These are phyloP conservation scores for Poeciliopsis turrubarensis DNA, from an alignment of 2,113 vertebrate genomes.

Conservation along the genomic window DNA sequence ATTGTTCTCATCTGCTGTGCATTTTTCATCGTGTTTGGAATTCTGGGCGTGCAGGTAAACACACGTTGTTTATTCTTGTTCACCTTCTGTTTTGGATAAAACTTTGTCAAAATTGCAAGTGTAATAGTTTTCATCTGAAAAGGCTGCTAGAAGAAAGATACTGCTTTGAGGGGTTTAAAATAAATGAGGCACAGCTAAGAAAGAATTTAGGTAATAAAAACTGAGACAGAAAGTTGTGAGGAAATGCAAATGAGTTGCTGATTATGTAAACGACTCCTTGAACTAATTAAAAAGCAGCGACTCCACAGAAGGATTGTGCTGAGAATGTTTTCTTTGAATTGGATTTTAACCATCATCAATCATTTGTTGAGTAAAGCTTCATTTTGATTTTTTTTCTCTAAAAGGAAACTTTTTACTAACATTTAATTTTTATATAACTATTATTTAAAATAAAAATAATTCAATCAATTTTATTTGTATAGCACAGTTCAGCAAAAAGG, in stretches of 20 bases:
- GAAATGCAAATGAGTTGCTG: slow-evolving; percentile 69
- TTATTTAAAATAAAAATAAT: too few species aligned
- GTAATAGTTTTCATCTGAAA: slow-evolving; percentile 20
- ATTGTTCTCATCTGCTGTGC: slow-evolving; percentile 98
- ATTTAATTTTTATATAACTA: not conserved
- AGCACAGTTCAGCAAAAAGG: too few species aligned
- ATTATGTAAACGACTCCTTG: slow-evolving; percentile 55
- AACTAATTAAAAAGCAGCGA: slow-evolving; percentile 54
- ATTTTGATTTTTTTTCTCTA: slow-evolving; percentile 9
- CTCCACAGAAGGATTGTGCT: slow-evolving; percentile 37
- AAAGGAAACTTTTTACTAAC: not conserved
- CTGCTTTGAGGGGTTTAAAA: slow-evolving; percentile 37
- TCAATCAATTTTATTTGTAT: too few species aligned
- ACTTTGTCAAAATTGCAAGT: not conserved
- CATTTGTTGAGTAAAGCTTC: not conserved
- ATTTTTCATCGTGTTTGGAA: slow-evolving; percentile 98
- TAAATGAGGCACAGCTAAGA: slow-evolving; percentile 40
- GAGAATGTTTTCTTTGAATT: slow-evolving; percentile 29
- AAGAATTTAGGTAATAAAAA: slow-evolving; percentile 59
- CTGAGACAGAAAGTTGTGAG: slow-evolving; percentile 43
- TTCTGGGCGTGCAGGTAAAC: slow-evolving; percentile 94
- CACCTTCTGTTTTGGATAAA: slow-evolving; percentile 27
- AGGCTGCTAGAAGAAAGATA: slow-evolving; percentile 23
- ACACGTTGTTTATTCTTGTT: not conserved
- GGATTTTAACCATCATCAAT: slow-evolving; percentile 22